Evolutionary conservation across 2,113 vertebrate species (phyloP).

Genomic region (Ammodytes dubius): DNA sequence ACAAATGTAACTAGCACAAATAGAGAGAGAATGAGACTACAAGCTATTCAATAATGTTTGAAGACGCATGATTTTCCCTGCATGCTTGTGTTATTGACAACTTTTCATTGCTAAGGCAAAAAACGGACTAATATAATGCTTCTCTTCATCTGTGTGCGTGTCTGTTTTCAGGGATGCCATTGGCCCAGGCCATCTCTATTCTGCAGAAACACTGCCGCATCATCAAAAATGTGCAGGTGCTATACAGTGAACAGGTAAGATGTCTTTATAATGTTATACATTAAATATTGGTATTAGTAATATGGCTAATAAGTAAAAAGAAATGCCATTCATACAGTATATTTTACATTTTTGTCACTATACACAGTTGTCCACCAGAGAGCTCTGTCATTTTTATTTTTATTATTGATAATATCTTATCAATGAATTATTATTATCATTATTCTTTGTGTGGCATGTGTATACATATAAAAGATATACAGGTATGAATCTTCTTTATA

Average conservation of each 20-base stretch:
- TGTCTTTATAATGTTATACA: background rate
- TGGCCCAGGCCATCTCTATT: slow-evolving; percentile 98
- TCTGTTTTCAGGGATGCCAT: slow-evolving; percentile 91
- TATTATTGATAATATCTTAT: background rate
- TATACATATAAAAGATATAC: background rate
- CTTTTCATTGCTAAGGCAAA: background rate
- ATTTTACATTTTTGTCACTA: background rate
- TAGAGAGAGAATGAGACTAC: background rate
- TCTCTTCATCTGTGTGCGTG: background rate
- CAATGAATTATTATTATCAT: no score
- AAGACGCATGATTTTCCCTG: background rate
- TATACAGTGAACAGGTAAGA: slow-evolving; percentile 97
- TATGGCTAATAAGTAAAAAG: background rate
- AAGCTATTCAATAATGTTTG: background rate
- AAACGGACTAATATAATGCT: background rate
- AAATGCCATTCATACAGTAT: background rate
- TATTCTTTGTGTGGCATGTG: no score
- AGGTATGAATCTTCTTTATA: background rate
- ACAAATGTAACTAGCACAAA: background rate
- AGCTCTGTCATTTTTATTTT: background rate
- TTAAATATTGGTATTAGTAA: background rate
- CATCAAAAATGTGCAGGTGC: slow-evolving; percentile 99
- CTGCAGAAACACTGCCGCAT: slow-evolving; percentile 98
- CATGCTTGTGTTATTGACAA: background rate
- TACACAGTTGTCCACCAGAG: slow-evolving; percentile 4